phyloP scores from a whole-genome alignment of 2,888 invertebrate species.

The Lutraria lutraria region DNA sequence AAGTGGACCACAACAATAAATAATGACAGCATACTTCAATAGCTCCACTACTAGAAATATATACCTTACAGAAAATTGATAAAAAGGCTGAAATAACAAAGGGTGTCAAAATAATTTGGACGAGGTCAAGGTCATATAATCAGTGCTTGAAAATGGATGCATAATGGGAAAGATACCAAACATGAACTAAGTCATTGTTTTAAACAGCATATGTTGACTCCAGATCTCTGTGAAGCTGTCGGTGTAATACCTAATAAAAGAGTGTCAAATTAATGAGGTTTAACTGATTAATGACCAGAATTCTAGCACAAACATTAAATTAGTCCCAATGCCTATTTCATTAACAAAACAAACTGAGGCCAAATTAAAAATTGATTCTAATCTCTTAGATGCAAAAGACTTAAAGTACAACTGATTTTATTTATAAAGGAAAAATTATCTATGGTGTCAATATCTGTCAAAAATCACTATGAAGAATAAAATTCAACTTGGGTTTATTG shows the following conservation, averaged over 20 bases:
- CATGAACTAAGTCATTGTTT: constrained; percentile 18
- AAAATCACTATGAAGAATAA: no score
- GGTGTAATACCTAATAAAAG: constrained; percentile 38
- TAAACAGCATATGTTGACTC: constrained; percentile 32
- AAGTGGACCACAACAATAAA: background rate
- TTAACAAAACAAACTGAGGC: background rate
- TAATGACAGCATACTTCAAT: background rate
- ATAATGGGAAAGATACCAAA: background rate
- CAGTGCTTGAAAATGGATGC: background rate
- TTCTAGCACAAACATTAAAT: background rate
- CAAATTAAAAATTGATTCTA: no score
- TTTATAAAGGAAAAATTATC: no score
- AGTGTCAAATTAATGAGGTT: constrained; percentile 26
- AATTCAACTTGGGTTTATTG: no score
- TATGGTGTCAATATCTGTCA: no score
- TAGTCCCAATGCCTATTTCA: background rate
- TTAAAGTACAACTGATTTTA: no score
- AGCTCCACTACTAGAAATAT: background rate
- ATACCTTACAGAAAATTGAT: background rate
- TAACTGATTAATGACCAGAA: background rate
- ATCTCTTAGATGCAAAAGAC: no score
- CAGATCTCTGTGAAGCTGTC: constrained; percentile 7
- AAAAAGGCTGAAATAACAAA: constrained; percentile 9
- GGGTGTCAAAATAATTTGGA: background rate
- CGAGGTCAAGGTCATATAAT: background rate